Conservation (phyloP, 2,797 vertebrate genomes). For the Megalops cyprinoides region DNA sequence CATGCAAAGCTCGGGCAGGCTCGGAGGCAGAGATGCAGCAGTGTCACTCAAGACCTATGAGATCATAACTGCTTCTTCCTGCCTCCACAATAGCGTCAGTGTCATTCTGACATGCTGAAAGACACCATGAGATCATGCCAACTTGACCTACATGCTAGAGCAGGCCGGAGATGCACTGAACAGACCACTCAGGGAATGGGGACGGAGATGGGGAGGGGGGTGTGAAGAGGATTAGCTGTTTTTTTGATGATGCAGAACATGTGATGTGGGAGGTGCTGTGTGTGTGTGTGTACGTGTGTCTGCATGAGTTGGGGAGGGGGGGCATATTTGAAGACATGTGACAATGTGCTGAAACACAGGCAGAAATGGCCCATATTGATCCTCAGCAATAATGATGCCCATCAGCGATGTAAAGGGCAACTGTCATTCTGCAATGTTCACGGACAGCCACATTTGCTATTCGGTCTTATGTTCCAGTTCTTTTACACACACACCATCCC, state of each 20-base stretch:
- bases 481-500: constrained; percentile 15
- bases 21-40: constrained; percentile 41
- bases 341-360: neutral
- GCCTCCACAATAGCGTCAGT: constrained; percentile 49
- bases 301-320: neutral
- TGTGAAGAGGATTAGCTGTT: constrained; percentile 14
- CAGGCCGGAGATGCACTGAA: constrained; percentile 27
- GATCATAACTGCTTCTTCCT: constrained; percentile 48
- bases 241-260: constrained; percentile 27
- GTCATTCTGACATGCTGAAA: constrained; percentile 35
- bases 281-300: neutral
- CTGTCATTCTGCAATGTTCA: neutral
- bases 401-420: neutral
- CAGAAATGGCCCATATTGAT: constrained; percentile 34
- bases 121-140: constrained; percentile 49
- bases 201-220: no score
- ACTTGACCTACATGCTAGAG: constrained; percentile 61
- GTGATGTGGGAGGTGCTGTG: constrained; percentile 14
- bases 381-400: constrained; percentile 18
- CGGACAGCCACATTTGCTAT: neutral
- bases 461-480: constrained; percentile 8
- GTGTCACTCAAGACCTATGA: constrained; percentile 65
- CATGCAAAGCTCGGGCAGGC: constrained; percentile 46
- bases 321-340: neutral
- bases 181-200: constrained; percentile 6